A percentile compares a stretch with the other conserved stretches of the same genome.
These are phyloP conservation scores for Phymanthus crucifer DNA, from an alignment of 92 coral and sea anemone species.

Conservation along the genomic window DNA sequence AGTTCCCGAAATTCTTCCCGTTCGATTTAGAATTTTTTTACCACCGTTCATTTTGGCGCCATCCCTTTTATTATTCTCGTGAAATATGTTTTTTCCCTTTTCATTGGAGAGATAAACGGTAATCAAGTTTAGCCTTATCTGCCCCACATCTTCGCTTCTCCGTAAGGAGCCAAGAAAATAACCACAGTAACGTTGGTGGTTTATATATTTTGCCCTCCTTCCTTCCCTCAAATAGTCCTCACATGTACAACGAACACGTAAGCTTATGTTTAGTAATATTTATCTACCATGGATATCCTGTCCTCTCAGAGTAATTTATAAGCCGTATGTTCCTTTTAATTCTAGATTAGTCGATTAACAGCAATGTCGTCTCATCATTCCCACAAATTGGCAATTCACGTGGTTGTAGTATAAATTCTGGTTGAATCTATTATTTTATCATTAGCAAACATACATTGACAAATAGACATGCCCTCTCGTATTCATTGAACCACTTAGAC, in stretches of 20 bases:
- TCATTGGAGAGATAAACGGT: background rate
- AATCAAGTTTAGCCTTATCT: background rate
- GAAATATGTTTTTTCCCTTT: background rate
- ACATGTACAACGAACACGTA: background rate
- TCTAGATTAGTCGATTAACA: background rate
- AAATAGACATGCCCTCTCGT: background rate
- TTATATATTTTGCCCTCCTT: background rate
- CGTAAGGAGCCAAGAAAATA: conserved; percentile 7
- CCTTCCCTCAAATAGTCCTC: background rate
- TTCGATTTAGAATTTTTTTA: background rate
- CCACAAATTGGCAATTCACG: background rate
- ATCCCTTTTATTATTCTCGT: background rate
- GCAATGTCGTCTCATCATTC: background rate
- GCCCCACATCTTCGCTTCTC: background rate
- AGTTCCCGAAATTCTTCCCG: background rate
- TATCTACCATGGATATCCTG: background rate
- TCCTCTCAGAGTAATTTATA: background rate
- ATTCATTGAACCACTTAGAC: background rate
- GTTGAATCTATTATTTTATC: background rate
- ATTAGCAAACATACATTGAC: background rate
- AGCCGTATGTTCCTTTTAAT: background rate
- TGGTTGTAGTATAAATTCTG: background rate
- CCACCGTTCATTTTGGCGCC: background rate
- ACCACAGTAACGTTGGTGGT: background rate
- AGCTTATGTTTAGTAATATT: background rate